Evolutionary conservation across 2,113 vertebrate genomes (phyloP).

Genomic region (Mobula hypostoma): DNA sequence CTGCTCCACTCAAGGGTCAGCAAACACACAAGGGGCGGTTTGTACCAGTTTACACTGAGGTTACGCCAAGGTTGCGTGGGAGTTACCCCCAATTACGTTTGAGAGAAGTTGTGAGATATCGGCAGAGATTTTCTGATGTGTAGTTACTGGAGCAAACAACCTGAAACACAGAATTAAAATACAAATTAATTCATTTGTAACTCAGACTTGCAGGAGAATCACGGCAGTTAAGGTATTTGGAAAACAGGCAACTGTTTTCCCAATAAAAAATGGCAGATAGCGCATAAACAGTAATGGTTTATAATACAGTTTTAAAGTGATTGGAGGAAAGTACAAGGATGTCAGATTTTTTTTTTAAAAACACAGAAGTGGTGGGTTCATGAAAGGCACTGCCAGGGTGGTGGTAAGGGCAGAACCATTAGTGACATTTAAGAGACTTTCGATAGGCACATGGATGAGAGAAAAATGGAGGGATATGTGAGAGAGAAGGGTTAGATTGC

Average conservation of each 20-base stretch:
- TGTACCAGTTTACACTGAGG: no score
- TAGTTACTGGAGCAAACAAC: neutral
- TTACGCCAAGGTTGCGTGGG: no score
- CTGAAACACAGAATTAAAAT: neutral
- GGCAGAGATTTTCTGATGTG: neutral
- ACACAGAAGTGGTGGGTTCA: no score
- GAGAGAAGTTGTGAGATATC: neutral
- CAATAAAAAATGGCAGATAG: neutral
- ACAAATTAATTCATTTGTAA: neutral
- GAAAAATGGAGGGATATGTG: no score
- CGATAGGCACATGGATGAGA: no score
- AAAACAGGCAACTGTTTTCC: neutral
- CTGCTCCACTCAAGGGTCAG: neutral
- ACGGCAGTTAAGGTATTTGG: neutral
- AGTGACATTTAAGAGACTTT: no score
- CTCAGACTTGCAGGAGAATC: neutral
- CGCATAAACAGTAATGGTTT: neutral
- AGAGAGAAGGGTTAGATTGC: no score
- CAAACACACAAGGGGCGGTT: neutral
- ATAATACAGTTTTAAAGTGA: neutral
- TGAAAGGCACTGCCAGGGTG: no score
- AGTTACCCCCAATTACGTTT: neutral
- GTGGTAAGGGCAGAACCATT: no score
- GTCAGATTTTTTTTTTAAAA: no score
- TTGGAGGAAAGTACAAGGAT: no score